Conservation (phyloP, 2,888 invertebrate genomes). For the Alentia gelatinosa region DNA sequence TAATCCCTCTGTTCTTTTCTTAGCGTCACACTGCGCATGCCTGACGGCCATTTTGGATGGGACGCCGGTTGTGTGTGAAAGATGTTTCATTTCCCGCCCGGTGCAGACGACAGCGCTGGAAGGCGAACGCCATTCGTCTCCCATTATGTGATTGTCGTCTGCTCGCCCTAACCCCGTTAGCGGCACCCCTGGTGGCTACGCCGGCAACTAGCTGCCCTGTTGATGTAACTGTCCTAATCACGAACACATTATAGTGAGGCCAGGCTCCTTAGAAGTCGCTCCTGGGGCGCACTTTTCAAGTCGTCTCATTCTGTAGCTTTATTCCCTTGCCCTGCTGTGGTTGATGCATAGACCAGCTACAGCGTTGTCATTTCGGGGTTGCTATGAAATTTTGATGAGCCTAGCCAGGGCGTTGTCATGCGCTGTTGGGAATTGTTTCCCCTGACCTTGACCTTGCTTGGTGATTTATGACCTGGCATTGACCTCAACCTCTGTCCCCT, state of each 20-base stretch:
- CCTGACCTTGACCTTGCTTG: background rate
- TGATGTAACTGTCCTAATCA: background rate
- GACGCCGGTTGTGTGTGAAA: background rate
- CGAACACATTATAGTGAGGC: background rate
- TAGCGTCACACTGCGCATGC: background rate
- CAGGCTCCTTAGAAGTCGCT: background rate
- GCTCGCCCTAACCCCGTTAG: background rate
- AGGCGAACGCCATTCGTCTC: background rate
- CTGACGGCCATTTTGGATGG: conserved; percentile 11
- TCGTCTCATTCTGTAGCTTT: background rate
- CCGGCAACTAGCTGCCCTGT: background rate
- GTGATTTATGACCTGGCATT: background rate
- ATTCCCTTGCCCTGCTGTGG: background rate
- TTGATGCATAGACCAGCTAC: conserved; percentile 1
- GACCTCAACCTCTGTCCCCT: background rate
- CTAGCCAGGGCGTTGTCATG: background rate
- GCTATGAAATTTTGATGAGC: background rate
- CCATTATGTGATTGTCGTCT: conserved; percentile 10
- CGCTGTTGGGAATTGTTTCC: background rate
- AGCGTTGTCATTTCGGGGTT: background rate
- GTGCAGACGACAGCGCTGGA: background rate
- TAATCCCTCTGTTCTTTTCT: conserved; percentile 26
- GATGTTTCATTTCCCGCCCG: conserved; percentile 5
- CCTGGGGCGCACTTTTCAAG: background rate
- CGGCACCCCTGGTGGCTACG: background rate